A percentile compares a stretch with the other conserved stretches of the same genome.
Conservation (phyloP, 2,888 invertebrate genomes). For the Aspidapion aeneum region DNA sequence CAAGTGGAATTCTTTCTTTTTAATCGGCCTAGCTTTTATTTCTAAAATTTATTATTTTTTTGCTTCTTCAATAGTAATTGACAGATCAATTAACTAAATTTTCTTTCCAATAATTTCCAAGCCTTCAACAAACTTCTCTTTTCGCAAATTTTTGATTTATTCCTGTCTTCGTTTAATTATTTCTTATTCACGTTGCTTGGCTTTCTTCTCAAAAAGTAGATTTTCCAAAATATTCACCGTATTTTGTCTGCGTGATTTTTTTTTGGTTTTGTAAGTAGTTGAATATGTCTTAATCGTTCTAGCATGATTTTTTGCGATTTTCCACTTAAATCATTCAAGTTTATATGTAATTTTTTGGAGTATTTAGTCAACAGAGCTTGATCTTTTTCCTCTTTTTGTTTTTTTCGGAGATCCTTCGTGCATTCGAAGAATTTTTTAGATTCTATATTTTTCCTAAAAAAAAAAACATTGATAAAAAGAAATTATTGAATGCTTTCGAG, state of each 20-base stretch:
- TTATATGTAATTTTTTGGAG: constrained; percentile 20
- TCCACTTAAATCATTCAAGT: constrained; percentile 15
- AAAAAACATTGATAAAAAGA: no score
- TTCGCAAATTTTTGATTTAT: no score
- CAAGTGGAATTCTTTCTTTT: not conserved
- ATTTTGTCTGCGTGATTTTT: constrained; percentile 19
- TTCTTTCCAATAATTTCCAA: constrained; percentile 25
- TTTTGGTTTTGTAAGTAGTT: not conserved
- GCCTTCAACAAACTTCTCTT: constrained; percentile 22
- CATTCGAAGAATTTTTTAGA: constrained; percentile 20
- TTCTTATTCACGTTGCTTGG: constrained; percentile 16
- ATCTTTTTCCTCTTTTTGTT: constrained; percentile 11
- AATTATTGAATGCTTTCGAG: no score
- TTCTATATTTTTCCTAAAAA: constrained; percentile 26
- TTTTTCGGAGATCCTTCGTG: constrained; percentile 7
- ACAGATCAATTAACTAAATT: constrained; percentile 8
- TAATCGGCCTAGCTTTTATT: constrained; percentile 4
- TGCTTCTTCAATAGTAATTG: not conserved
- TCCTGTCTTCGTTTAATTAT: constrained; percentile 14
- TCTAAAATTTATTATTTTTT: not conserved
- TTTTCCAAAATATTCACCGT: constrained; percentile 23
- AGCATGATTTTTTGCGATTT: constrained; percentile 14
- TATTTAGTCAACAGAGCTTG: constrained; percentile 20
- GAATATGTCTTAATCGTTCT: constrained; percentile 15
- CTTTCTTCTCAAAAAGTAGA: constrained; percentile 21